Conservation (phyloP, 2,113 vertebrate genomes). For the Grallaria varia region DNA sequence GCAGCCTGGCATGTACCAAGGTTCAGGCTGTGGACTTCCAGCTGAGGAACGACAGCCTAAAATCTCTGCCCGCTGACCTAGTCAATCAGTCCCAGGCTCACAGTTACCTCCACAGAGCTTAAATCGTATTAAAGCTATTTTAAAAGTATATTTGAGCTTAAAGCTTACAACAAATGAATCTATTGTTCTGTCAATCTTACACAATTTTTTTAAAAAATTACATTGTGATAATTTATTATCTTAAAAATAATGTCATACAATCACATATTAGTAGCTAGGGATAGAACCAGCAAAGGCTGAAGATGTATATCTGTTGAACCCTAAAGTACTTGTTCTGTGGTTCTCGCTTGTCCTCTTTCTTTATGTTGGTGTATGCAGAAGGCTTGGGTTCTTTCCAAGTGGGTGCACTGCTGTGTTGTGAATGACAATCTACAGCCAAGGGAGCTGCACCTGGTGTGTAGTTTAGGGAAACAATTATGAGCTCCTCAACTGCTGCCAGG, state of each 20-base stretch:
- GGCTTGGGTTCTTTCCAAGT: neutral
- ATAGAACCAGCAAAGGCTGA: neutral
- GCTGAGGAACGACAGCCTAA: neutral
- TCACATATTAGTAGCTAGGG: neutral
- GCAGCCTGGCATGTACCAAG: rapidly evolving
- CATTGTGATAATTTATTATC: neutral
- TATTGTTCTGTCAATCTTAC: neutral
- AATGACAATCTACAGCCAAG: neutral
- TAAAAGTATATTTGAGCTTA: neutral
- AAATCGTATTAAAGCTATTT: neutral
- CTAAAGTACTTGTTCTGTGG: neutral
- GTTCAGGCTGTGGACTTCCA: neutral
- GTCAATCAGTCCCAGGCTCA: neutral
- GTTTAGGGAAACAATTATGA: neutral
- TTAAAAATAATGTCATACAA: neutral
- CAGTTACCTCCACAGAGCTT: neutral
- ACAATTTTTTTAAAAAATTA: rapidly evolving
- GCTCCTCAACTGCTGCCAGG: neutral
- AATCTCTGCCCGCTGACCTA: neutral
- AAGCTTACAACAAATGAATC: neutral
- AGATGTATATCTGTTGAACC: neutral
- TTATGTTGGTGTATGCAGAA: neutral
- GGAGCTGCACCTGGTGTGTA: neutral
- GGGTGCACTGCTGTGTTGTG: neutral
- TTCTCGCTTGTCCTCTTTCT: neutral